phyloP scores from a whole-genome alignment of 1,140 invertebrate species.

The Drosophila orosa region DNA sequence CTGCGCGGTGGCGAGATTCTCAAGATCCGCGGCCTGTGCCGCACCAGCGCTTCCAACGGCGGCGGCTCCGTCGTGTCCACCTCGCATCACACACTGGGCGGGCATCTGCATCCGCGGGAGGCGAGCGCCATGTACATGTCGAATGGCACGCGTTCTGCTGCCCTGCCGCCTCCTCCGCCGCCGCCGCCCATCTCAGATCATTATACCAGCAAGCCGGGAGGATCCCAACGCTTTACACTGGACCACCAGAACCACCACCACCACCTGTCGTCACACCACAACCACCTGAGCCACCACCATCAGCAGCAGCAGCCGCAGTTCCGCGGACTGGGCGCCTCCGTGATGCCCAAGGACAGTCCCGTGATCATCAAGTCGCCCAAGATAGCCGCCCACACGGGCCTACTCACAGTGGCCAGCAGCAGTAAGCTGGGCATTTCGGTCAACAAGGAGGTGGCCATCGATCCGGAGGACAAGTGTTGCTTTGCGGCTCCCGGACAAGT shows the following conservation, averaged over 20 bases:
- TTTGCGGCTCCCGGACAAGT: conserved; percentile 57
- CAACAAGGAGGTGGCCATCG: conserved; percentile 83
- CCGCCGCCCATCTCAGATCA: conserved; percentile 60
- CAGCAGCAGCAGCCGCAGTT: conserved; percentile 67
- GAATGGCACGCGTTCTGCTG: conserved; percentile 59
- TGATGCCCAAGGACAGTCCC: conserved; percentile 83
- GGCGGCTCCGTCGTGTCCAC: conserved; percentile 33
- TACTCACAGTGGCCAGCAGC: conserved; percentile 65
- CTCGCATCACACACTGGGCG: conserved; percentile 46
- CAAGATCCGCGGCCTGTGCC: conserved; percentile 90
- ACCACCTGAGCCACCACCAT: conserved; percentile 33
- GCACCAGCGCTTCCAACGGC: conserved; percentile 85
- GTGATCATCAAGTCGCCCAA: conserved; percentile 83
- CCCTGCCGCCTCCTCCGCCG: conserved; percentile 52
- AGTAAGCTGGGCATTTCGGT: conserved; percentile 75
- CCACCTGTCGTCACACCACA: conserved; percentile 43
- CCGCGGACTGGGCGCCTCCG: conserved; percentile 78
- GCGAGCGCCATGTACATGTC: conserved; percentile 62
- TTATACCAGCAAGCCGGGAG: conserved; percentile 56
- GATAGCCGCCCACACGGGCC: conserved; percentile 61
- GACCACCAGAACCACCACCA: conserved; percentile 73
- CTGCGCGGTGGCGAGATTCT: conserved; percentile 91
- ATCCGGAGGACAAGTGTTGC: conserved; percentile 82
- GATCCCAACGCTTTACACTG: conserved; percentile 56
- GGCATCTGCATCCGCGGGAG: conserved; percentile 77